Evolutionary conservation across 2,888 invertebrate species (phyloP).

Genomic region (Hanleya hanleyi): DNA sequence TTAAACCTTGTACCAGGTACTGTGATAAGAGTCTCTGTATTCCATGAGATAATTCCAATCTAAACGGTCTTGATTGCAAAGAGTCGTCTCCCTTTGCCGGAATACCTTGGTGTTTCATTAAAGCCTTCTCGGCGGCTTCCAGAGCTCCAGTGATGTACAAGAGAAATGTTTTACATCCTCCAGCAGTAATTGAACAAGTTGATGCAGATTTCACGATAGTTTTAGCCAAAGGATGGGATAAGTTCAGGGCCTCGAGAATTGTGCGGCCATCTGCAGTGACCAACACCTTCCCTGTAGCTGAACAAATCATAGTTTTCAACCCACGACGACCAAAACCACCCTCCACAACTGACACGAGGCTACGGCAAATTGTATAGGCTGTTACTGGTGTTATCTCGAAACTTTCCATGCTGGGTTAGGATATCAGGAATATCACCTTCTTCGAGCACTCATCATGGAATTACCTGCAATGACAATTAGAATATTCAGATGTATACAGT

Average conservation of each 20-base stretch:
- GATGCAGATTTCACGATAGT: slow-evolving; percentile 40
- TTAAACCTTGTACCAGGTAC: background rate
- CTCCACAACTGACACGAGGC: background rate
- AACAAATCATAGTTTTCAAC: slow-evolving; percentile 45
- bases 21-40: background rate
- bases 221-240: slow-evolving; percentile 54
- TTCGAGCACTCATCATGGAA: no score
- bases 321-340: slow-evolving; percentile 53
- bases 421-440: no score
- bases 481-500: no score
- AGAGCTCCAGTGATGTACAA: slow-evolving; percentile 39
- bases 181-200: slow-evolving; percentile 27
- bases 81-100: background rate
- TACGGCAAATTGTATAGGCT: background rate
- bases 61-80: background rate
- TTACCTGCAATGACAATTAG: no score
- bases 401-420: no score
- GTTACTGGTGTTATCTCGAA: no score
- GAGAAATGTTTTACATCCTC: slow-evolving; percentile 49
- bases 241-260: slow-evolving; percentile 47
- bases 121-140: slow-evolving; percentile 16
- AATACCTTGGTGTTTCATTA: background rate
- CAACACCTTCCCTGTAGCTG: slow-evolving; percentile 43
- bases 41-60: background rate
- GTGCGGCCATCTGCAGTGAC: slow-evolving; percentile 48